Evolutionary conservation across 2,797 vertebrate genomes (phyloP), one percentile per base, ranked within the genome.

Genomic region (Trachops cirrhosus): DNA sequence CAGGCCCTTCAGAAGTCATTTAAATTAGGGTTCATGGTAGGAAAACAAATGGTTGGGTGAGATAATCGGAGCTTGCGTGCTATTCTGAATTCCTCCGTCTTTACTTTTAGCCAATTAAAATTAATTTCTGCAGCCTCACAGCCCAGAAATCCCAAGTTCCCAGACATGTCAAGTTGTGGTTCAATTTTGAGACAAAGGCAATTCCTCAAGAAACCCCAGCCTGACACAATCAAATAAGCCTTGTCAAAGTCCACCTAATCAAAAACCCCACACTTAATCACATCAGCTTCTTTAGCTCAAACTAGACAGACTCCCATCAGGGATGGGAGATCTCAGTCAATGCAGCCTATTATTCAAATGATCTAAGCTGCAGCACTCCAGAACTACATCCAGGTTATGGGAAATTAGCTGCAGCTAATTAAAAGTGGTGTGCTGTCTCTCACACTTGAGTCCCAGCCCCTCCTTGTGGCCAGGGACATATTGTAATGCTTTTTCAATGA

Each of bases 201-300:
- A 98, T 98, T 98, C 98, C 97, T 98, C 67, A 95, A 97, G 97
- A 98, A 98, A 98, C 97, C 97, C 97, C 97, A 86, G 90, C 64
- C 97, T 98, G 98, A 98, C 97, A 98, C 97, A 98, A 98, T 98
- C 98, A 98, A 98, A 98, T 91, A 95, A 96, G 97, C 95, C 97
- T 98, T 98, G 98, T 98, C 98, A 98, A 98, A 98, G 97, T 97
- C 97, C 98, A 98, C 98, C 97, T 98, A 98, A 99, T 99, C 98
- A 98, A 98, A 98, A 98, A 24, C 89, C 68, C 97, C 79, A 50
- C 89, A 96, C 96, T 98, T 98, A 98, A 99, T 99, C 98, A 98
- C 98, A 97, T 97, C 97, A 98, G 97, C 86, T 98, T 97, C 97
- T 97, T 96, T 95, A 96, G 96, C 94, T 98, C 98, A 96, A 97